These are phyloP conservation scores for Lagorchestes hirsutus DNA, from an alignment of 2,797 vertebrate genomes.

Conservation along the genomic window DNA sequence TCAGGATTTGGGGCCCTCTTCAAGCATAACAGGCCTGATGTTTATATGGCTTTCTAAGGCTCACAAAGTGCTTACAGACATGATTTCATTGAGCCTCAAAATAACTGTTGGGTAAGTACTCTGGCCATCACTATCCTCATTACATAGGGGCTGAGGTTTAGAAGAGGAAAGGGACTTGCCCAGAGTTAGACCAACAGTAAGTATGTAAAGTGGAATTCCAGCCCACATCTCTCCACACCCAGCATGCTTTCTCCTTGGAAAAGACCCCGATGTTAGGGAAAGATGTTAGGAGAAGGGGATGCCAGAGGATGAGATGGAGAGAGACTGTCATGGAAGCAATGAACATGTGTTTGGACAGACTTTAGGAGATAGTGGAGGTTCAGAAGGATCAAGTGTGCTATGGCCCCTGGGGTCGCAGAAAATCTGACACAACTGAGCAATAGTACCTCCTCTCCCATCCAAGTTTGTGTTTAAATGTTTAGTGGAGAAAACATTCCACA, in stretches of 20 bases:
- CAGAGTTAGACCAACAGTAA: not conserved
- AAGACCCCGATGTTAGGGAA: not conserved
- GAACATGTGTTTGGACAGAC: not conserved
- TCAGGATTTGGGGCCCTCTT: not conserved
- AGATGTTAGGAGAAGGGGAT: not conserved
- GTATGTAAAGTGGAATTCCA: not conserved
- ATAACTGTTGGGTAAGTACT: not conserved
- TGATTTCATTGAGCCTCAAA: not conserved
- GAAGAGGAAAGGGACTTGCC: not conserved
- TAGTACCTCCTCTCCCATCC: not conserved
- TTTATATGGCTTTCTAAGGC: not conserved
- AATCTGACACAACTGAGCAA: not conserved
- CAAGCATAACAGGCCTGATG: not conserved
- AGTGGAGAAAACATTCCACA: not conserved
- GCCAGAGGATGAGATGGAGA: not conserved
- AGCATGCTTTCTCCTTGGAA: not conserved
- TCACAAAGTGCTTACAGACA: not conserved
- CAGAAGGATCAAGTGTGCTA: not conserved
- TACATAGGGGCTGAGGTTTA: not conserved
- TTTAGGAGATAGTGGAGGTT: not conserved
- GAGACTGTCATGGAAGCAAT: not conserved
- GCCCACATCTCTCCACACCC: not conserved
- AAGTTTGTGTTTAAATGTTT: not conserved
- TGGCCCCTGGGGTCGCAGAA: not conserved
- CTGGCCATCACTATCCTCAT: not conserved